Percentiles rank a stretch among this genome's conserved stretches.
Conservation (phyloP, 2,113 vertebrate genomes). For the Centrocercus urophasianus region DNA sequence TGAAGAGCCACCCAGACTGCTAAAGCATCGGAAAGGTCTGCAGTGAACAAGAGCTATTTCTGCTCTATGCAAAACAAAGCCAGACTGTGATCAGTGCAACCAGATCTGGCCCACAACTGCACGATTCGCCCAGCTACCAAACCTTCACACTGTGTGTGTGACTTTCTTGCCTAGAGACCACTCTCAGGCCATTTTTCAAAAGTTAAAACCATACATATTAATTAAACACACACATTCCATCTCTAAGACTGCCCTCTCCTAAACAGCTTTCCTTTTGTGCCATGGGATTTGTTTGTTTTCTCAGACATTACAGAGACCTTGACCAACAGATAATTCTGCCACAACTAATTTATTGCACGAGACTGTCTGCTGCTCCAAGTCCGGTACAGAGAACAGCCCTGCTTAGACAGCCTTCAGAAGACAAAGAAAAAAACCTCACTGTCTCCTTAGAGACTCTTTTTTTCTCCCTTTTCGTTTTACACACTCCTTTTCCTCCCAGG, state of each 20-base stretch:
- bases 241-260: background rate
- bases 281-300: constrained; percentile 23
- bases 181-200: background rate
- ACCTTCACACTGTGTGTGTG: background rate
- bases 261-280: background rate
- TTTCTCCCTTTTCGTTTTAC: background rate
- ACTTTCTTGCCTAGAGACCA: background rate
- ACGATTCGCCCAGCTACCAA: background rate
- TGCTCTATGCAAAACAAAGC: background rate
- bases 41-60: background rate
- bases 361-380: background rate
- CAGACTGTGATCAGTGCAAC: background rate
- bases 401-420: constrained; percentile 13
- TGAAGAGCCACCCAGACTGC: background rate
- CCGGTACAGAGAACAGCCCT: background rate
- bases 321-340: constrained; percentile 38
- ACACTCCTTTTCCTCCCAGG: background rate
- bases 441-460: background rate
- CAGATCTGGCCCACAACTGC: background rate
- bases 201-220: background rate
- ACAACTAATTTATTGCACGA: constrained; percentile 6
- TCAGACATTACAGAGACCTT: constrained; percentile 7
- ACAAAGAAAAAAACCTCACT: background rate
- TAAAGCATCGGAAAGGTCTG: background rate
- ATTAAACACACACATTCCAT: background rate